Evolutionary conservation across 2,113 vertebrate genomes (phyloP), one percentile per base, ranked within the genome.

Genomic region (Xiphophorus maculatus): DNA sequence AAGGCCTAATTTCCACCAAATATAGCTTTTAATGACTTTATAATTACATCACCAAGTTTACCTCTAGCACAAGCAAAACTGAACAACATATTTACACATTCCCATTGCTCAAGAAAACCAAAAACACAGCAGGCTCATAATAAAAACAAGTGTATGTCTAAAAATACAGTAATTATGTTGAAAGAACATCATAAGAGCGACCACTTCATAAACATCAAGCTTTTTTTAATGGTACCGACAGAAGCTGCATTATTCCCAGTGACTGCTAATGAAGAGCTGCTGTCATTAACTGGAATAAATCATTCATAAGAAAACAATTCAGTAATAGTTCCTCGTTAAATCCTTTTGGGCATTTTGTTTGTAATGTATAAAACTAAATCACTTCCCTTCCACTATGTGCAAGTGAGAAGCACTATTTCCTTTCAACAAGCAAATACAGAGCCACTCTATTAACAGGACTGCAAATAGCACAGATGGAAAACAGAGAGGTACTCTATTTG

Each of bases 221-320:
- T 40, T 37, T 33, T 37, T 40, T 4, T 27, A 40, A 37, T 37
- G 19, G 22, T 58, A n/a, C 51, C 0, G 25, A 66, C 37, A 10
- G 33, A 13, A 25, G 19, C 17, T 66, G 7, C 25, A 17, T 19
- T 40, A n/a, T 6, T 65, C 33, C 63, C 29, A 63, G n/a, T 19
- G 6, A 63, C 62, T 32, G 10, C 5, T 66, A 14, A 37, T 37
- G 64, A 66, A 37, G 33, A 40, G n/a, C 25, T 66, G 14, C 25
- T 66, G 64, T 37, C 64, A 66, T 37, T n/a, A 37, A 66, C 29
- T 66, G 4, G 11, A 27, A 66, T 66, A 66, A n/a, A 66, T 12
- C 25, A 37, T 25, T 66, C 64, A 40, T 40, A 66, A 66, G 51
- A 37, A n/a, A 25, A 27, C 33, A 66, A 30, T 66, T 37, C 35